Base-by-base conservation (phyloP, 2,888 invertebrate species). In the Chymomyza fuscimana region DNA sequence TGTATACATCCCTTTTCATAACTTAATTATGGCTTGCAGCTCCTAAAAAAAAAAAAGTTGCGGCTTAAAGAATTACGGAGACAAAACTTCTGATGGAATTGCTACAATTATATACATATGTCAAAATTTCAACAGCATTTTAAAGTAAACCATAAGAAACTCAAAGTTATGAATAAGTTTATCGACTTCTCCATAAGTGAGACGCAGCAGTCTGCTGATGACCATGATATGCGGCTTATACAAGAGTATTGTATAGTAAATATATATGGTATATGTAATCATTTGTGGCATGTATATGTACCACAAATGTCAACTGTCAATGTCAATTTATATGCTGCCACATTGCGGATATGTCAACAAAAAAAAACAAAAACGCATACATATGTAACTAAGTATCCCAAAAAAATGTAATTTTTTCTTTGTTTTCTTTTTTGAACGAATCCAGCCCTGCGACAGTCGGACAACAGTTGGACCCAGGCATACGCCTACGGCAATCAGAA, bases 281-380 rank as follows among this genome's bases (percentile, higher is more conserved):
- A 12, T 46, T 46, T 46, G 40, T 40, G 40, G 40, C 40, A 40
- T 86, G 87, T 87, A 87, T 83, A 87, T 83, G 82, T 83, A 83
- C 87, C 82, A 87, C 82, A 83, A 87, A 83, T 87, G 82, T 87
- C 87, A 84, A 87, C 87, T 84, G 83, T 84, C 83, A 83, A 83
- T 83, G 87, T 81, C 87, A 84, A 84, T 87, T 87, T 87, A 87
- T 86, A 87, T 82, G 50, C 62, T 86, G 84, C 87, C 87, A 87
- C 84, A 87, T 87, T 84, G 86, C 84, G 87, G 87, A 84, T 84
- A 84, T 87, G 87, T 87, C 87, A 87, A 87, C 84, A 78, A 70
- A 76, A 80, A 80, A 59, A 75, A 65, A 63, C 61, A 78, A 69
- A 76, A 80, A 87, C 54, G 70, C 61, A 66, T 3, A 61, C 6